phyloP scores from a whole-genome alignment of 2,113 vertebrate genomes.

The Psilopogon haemacephalus region DNA sequence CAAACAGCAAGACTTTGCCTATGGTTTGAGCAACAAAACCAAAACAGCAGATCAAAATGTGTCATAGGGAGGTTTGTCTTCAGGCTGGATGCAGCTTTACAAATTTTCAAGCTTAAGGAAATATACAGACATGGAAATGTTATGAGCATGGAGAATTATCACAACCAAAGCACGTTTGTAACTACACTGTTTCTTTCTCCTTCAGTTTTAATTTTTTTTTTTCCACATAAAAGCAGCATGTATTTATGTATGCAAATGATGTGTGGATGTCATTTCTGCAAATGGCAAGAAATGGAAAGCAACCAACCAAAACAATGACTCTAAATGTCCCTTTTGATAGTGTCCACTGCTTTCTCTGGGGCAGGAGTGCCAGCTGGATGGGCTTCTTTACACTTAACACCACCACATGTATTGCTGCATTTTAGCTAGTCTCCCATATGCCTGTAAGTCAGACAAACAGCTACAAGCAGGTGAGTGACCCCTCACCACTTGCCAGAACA shows the following conservation, averaged over 20 bases:
- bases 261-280: constrained; percentile 65
- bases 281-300: constrained; percentile 42
- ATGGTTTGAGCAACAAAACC: constrained; percentile 20
- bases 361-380: not conserved
- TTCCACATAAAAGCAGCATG: constrained; percentile 42
- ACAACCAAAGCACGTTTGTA: constrained; percentile 51
- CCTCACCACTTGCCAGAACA: not conserved
- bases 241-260: constrained; percentile 65
- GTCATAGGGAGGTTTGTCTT: not conserved
- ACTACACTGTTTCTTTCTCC: not conserved
- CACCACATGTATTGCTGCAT: not conserved
- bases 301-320: not conserved
- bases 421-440: not conserved
- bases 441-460: not conserved
- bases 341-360: constrained; percentile 27
- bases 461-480: constrained; percentile 26
- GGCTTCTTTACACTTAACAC: not conserved
- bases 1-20: constrained; percentile 17
- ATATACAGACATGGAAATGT: constrained; percentile 67
- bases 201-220: not conserved
- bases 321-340: not conserved
- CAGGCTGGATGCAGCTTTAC: constrained; percentile 56
- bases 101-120: constrained; percentile 63
- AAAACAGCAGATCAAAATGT: not conserved
- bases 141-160: constrained; percentile 52